phyloP scores from a whole-genome alignment of 2,888 invertebrate genomes.

The Ophonus ardosiacus region DNA sequence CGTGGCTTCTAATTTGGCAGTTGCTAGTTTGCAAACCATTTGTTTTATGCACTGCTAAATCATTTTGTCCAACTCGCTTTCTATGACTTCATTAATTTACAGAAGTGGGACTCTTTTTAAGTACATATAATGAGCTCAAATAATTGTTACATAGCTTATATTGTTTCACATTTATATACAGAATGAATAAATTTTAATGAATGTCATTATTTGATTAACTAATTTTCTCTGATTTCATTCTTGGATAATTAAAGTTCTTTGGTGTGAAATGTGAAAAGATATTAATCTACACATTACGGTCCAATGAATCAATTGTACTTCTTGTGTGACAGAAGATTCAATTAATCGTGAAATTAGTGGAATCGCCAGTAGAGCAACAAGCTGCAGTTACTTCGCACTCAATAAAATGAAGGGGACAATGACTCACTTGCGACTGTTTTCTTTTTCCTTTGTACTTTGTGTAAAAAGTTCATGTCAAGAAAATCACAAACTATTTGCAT shows the following conservation, averaged over 20 bases:
- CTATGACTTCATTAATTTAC: background rate
- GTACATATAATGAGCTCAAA: background rate
- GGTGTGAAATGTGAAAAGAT: slow-evolving; percentile 1
- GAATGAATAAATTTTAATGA: background rate
- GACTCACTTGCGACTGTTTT: slow-evolving; percentile 19
- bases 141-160: background rate
- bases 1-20: background rate
- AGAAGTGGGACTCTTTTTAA: background rate
- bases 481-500: slow-evolving; percentile 45
- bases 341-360: slow-evolving; percentile 31
- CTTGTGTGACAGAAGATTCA: background rate
- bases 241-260: background rate
- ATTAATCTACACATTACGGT: background rate
- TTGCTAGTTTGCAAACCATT: slow-evolving; percentile 18
- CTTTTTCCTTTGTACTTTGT: background rate
- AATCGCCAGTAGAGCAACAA: background rate
- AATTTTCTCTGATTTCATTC: background rate
- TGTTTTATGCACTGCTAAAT: background rate
- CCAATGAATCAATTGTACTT: background rate
- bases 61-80: slow-evolving; percentile 19
- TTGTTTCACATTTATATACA: background rate
- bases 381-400: slow-evolving; percentile 3
- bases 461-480: slow-evolving; percentile 43
- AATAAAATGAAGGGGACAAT: background rate
- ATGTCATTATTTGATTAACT: background rate